Base-by-base conservation (phyloP, 2,888 invertebrate genomes). In the Clivina fossor region DNA sequence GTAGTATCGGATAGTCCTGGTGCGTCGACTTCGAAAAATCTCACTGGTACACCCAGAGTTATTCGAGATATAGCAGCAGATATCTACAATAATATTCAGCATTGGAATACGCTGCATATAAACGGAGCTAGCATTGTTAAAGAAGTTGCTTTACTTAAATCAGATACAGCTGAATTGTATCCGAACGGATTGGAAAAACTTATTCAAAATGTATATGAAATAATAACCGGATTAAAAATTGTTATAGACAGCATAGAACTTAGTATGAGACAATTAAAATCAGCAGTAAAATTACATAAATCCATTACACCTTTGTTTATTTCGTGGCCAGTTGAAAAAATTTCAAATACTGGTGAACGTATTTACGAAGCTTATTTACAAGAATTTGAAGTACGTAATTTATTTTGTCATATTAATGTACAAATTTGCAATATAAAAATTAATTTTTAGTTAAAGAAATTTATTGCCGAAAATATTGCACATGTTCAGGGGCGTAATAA, bases 51-150 rank as follows among this genome's bases (percentile, higher is more conserved):
- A 56, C 74, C 77, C 9, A 69, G 83, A 56, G 74, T 79, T 49
- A 71, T 80, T 19, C 73, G 78, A 60, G 83, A 83, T 68, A 71
- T 76, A 47, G 74, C 73, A 9, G 82, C 81, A 19, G 80, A 81
- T 65, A 66, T 80, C 47, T 76, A 76, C 64, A 73, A 76, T 61
- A 71, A 66, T 58, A 74, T 80, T 58, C 78, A 80, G 63, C 69
- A 70, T 64, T 81, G 80, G 80, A 80, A 80, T 60, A 65, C 67
- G 28, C 59, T 68, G 46, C 77, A 78, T 62, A 68, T 77, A 38
- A 66, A 69, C 53, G 80, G 80, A 22, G 63, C 74, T 35, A 57
- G 64, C 11, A 50, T 75, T 56, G 65, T 78, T 4, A 75, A 76
- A 65, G 63, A 67, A 53, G 75, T 78, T 59, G 70, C 70, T 15